These are phyloP conservation scores for Calephelis perditalis DNA, from an alignment of 2,888 invertebrate species.

Conservation along the genomic window DNA sequence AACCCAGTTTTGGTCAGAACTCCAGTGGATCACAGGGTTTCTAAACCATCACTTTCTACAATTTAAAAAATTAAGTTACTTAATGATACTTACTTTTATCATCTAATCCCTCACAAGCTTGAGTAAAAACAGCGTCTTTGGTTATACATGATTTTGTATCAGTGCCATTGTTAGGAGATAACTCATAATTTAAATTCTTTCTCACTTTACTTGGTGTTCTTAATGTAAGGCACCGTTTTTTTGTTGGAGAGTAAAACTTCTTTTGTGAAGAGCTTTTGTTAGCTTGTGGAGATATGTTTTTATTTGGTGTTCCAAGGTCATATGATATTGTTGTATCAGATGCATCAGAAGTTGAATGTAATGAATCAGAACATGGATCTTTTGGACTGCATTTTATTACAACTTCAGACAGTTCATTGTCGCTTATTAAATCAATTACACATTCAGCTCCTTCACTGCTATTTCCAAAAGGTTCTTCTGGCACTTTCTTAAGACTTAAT, in stretches of 20 bases:
- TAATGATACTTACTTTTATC: slow-evolving; percentile 54
- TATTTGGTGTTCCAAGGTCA: slow-evolving; percentile 8
- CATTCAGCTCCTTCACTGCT: slow-evolving; percentile 19
- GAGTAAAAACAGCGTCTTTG: slow-evolving; percentile 29
- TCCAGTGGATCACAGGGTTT: no score
- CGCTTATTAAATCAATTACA: slow-evolving; percentile 44
- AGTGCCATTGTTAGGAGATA: slow-evolving; percentile 23
- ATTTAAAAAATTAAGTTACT: no score
- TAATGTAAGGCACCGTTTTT: slow-evolving; percentile 43
- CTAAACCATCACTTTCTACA: no score
- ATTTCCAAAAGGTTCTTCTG: slow-evolving; percentile 35
- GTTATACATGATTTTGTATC: slow-evolving; percentile 12
- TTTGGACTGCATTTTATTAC: slow-evolving; percentile 30
- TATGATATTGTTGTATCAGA: slow-evolving; percentile 14
- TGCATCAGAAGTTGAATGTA: slow-evolving; percentile 1
- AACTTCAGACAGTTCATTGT: slow-evolving; percentile 37
- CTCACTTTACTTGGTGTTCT: slow-evolving; percentile 39
- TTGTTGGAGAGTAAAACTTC: slow-evolving; percentile 54
- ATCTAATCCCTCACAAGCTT: slow-evolving; percentile 43
- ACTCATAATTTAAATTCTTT: slow-evolving; percentile 40
- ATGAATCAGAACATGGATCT: slow-evolving; percentile 19
- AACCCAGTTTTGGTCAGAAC: no score
- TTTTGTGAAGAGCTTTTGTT: slow-evolving; percentile 32
- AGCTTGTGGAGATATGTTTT: slow-evolving; percentile 14
- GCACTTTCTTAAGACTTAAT: slow-evolving; percentile 37